Base-by-base conservation (phyloP, 1,140 invertebrate genomes). In the Sinella curviseta region DNA sequence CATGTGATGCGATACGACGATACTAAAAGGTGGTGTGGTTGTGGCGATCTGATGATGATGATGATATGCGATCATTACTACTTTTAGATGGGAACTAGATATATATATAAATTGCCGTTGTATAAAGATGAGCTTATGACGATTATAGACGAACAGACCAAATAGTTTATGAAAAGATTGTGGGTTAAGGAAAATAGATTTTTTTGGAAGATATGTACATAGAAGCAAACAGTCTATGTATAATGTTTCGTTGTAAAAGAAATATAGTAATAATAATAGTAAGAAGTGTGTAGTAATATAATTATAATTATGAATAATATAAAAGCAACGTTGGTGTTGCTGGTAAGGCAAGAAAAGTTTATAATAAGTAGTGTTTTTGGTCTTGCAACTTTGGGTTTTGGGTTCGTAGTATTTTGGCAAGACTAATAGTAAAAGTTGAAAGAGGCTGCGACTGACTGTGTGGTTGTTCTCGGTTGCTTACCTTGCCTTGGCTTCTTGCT, bases 61-160 rank as follows among this genome's bases (percentile, higher is more conserved):
- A 16, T 70, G 31, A 70, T 70, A 70, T 70, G 65, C 65, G 65
- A 31, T 70, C 65, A 70, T 70, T 70, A 70, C 65, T 33, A 70
- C 65, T 30, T 70, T 70, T 70, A 70, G 28, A 70, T 70, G n/a
- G 65, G 65, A 70, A 33, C 65, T 70, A 33, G 8, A 26, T 65
- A 48, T 8, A 48, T 48, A 48, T 48, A 48, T 12, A 48, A 48
- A 48, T 20, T 20, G 39, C 8, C 31, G 26, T 24, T 24, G 26
- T 70, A 17, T 70, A 70, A 14, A 65, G 16, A 65, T 70, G n/a
- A 70, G 65, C 14, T 70, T 8, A 70, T 33, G 65, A 70, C 31
- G 26, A 70, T 70, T 8, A 48, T 48, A 48, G 8, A 48, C 39
- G 39, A 48, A 20, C 39, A 48, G n/a, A n/a, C n/a, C n/a, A n/a